Evolutionary conservation across 2,113 vertebrate genomes (phyloP), one percentile per base, ranked within the genome.

Genomic region (Ochotona princeps): DNA sequence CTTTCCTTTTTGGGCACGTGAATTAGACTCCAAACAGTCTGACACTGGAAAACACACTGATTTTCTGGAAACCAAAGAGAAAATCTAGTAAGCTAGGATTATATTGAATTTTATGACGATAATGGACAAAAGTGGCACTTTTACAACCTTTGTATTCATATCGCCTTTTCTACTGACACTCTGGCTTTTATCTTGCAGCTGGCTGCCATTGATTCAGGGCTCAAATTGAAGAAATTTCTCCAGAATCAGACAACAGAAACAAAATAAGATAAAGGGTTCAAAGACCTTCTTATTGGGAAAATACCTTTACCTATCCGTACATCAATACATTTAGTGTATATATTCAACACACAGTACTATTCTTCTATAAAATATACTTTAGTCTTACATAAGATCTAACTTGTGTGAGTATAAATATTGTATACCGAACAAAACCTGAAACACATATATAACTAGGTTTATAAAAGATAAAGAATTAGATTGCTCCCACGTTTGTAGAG

Each of bases 11-110:
- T 51, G 32, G 14, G 28, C 6, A 84, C 65, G 5, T 72, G 67
- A 79, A 3, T 69, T 66, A 91, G 1, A 1, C 1, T 93, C 32
- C 92, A 82, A 73, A 30, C 49, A 44, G 35, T 85, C 25, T 54
- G 8, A 88, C 0, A 61, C 0, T 69, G 26, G 83, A 83, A 13
- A 83, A 89, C 18, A 87, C 1, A 28, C 0, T 25, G 67, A 92
- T 30, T 93, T 8, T 83, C 74, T 87, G 51, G 67, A 93, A 78
- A 82, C 25, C 15, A 28, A 93, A 70, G 44, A 89, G 49, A 21
- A 95, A 94, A 94, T 38, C 54, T 76, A 89, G 26, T 49, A 92
- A 88, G 32, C 32, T 17, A 66, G 28, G 35, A 90, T 65, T 91
- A 82, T 4, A 65, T n/a, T 76, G 15, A 26, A 49, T 85, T 90